A percentile compares a stretch with the other conserved stretches of the same genome.
These are phyloP conservation scores for Archocentrus centrarchus DNA, from an alignment of 2,113 vertebrate species.

Conservation along the genomic window DNA sequence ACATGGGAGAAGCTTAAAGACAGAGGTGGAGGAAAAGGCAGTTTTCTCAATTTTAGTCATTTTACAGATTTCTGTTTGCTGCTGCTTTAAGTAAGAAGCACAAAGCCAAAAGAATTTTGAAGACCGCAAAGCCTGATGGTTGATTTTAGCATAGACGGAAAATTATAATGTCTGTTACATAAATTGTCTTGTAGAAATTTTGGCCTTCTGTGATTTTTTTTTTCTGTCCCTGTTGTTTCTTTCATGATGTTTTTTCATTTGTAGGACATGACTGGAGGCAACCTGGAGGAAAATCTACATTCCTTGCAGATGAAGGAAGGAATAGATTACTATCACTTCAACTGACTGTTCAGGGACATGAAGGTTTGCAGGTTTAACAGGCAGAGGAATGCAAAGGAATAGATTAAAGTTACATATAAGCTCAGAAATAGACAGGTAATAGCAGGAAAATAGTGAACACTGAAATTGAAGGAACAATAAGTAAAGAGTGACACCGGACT, in stretches of 20 bases:
- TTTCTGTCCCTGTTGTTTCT: not conserved
- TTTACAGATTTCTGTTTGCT: not conserved
- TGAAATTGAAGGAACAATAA: not conserved
- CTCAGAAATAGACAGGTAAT: slow-evolving; percentile 11
- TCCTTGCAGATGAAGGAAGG: slow-evolving; percentile 84
- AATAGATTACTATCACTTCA: slow-evolving; percentile 79
- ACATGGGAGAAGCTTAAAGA: not conserved
- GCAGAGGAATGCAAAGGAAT: slow-evolving; percentile 13
- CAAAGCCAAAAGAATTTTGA: not conserved
- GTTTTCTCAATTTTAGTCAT: not conserved
- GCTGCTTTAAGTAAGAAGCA: not conserved
- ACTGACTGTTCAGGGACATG: slow-evolving; percentile 52
- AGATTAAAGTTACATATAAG: not conserved
- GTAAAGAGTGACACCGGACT: not conserved
- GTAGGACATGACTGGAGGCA: slow-evolving; percentile 93
- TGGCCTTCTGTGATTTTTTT: not conserved
- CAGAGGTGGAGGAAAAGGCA: not conserved
- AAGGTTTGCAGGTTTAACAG: slow-evolving; percentile 22
- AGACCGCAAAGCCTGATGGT: not conserved
- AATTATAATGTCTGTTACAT: not conserved
- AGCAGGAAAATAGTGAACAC: not conserved
- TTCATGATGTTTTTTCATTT: not conserved
- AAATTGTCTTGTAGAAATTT: not conserved
- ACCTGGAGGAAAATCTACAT: slow-evolving; percentile 88
- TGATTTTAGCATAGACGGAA: not conserved